A percentile compares a stretch with the other conserved stretches of the same genome.
Conservation (phyloP, 2,888 invertebrate species). For the Dermolepida albohirtum region DNA sequence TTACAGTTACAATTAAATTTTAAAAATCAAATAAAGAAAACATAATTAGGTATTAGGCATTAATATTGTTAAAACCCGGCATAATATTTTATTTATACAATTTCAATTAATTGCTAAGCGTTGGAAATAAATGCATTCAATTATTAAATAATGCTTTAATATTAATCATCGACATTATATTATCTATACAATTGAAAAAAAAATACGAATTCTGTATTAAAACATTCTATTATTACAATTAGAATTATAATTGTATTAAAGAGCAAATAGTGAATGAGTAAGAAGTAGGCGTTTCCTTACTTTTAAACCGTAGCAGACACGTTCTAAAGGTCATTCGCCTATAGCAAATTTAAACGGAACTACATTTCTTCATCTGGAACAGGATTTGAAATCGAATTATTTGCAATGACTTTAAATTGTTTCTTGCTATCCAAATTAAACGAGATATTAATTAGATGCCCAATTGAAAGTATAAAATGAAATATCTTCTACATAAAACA, state of each 20-base stretch:
- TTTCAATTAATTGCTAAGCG: no score
- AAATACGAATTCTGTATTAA: no score
- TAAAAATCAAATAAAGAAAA: no score
- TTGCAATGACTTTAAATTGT: background rate
- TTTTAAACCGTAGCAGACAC: slow-evolving; percentile 14
- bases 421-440: background rate
- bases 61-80: no score
- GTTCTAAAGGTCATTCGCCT: slow-evolving; percentile 34
- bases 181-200: no score
- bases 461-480: background rate
- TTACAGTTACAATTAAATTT: no score
- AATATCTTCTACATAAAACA: no score
- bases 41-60: no score
- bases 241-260: slow-evolving; percentile 1
- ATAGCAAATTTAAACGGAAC: slow-evolving; percentile 25
- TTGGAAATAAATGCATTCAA: no score
- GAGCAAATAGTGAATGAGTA: slow-evolving; percentile 7
- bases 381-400: slow-evolving; percentile 25
- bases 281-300: slow-evolving; percentile 6
- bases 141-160: no score
- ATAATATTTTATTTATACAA: no score
- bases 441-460: background rate
- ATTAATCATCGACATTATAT: no score
- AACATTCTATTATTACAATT: background rate
- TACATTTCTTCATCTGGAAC: slow-evolving; percentile 16